Evolutionary conservation across 2,113 vertebrate species (phyloP).

Genomic region (Canis aureus): DNA sequence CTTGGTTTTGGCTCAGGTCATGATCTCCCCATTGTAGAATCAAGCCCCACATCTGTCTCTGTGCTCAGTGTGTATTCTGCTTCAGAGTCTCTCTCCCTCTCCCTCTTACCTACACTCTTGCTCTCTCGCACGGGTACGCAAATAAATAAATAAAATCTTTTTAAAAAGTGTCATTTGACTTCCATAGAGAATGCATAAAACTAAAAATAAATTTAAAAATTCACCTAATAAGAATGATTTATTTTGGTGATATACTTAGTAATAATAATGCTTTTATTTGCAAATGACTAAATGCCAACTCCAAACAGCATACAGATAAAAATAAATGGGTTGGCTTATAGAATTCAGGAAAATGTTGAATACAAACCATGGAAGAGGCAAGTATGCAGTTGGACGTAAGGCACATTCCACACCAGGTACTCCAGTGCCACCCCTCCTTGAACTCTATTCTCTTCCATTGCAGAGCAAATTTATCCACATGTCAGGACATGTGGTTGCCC

Average conservation of each 20-base stretch:
- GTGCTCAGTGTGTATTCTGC: too few species aligned
- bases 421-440: neutral
- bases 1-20: too few species aligned
- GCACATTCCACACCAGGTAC: neutral
- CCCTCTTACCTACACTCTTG: too few species aligned
- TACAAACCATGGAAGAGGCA: neutral
- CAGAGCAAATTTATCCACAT: neutral
- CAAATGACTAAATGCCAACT: neutral
- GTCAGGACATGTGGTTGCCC: neutral
- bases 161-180: neutral
- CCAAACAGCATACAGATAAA: neutral
- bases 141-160: too few species aligned
- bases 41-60: too few species aligned
- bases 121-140: fast-evolving
- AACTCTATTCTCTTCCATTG: neutral
- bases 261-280: neutral
- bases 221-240: constrained; percentile 28
- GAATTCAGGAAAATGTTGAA: neutral
- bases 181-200: constrained; percentile 14
- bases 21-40: too few species aligned
- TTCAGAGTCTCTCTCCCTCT: too few species aligned
- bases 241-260: neutral
- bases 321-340: neutral
- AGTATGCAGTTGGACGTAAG: neutral
- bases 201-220: neutral